Base-by-base conservation (phyloP, 2,113 vertebrate species). In the Ranitomeya imitator region DNA sequence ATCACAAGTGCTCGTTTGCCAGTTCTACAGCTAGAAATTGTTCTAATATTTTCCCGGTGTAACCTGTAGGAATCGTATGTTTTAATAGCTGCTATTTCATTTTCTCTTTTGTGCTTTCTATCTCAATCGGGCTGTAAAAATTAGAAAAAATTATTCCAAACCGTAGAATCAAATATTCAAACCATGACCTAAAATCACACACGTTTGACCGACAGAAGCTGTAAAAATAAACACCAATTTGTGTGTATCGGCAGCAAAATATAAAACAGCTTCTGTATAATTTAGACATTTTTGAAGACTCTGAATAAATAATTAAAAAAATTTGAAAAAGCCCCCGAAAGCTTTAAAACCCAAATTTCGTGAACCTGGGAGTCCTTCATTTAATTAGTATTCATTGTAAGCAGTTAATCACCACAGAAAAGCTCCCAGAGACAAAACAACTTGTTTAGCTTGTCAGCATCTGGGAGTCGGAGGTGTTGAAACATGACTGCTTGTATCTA, bases 371-470 rank as follows among this genome's bases (percentile, higher is more conserved):
- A 91, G 90, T 92, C 92, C 94, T 94, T 91, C 90, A 90, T 91
- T 91, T 93, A 93, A 95, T 95, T 96, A 94, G 94, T 93, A 95
- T 95, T 95, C 95, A 93, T 93, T 92, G 92, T 93, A 94, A 96
- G 94, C 94, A 95, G 93, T 95, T 95, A 95, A 96, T 95, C 95
- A 95, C 93, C 92, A 93, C 94, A 94, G 94, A 95, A 93, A 93
- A 95, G 93, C 94, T 95, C 93, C 94, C 92, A 93, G 95, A 95
- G 94, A 95, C 95, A 95, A 95, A 96, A 95, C 95, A 95, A 95
- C 94, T 95, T 95, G 93, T 95, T 95, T 94, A 94, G 94, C 94
- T 96, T 95, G 95, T 96, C 95, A 94, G 94, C 94, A 92, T 94
- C 92, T 90, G 93, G 94, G 94, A 94, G 93, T 95, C 88, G 45